Percentiles rank a stretch among this genome's conserved stretches.
Evolutionary conservation across 2,888 invertebrate genomes (phyloP).

Genomic region (Spilarctia lutea): DNA sequence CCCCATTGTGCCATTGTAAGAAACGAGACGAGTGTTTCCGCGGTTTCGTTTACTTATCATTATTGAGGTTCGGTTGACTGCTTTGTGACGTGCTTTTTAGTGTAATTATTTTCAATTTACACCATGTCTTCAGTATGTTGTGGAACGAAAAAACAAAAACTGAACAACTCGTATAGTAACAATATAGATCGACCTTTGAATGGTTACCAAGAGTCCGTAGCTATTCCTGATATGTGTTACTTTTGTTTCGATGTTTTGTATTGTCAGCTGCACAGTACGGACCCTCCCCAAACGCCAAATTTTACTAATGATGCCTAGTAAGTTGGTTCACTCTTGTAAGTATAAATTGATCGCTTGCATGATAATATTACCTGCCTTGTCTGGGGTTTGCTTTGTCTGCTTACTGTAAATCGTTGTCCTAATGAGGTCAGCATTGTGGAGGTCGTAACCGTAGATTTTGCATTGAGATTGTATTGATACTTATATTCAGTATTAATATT

Average conservation of each 20-base stretch:
- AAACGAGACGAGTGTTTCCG: conserved; percentile 58
- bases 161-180: conserved; percentile 89
- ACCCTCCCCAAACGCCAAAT: conserved; percentile 95
- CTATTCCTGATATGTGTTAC: conserved; percentile 98
- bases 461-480: background rate
- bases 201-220: conserved; percentile 88
- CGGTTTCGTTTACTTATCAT: conserved; percentile 66
- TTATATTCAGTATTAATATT: background rate
- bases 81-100: conserved; percentile 55
- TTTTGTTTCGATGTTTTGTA: conserved; percentile 99
- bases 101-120: conserved; percentile 56
- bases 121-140: conserved; percentile 96
- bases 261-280: conserved; percentile 96
- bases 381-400: conserved; percentile 56
- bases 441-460: background rate
- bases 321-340: conserved; percentile 78
- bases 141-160: conserved; percentile 96
- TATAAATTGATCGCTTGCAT: conserved; percentile 23
- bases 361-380: conserved; percentile 26
- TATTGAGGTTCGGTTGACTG: conserved; percentile 61
- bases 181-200: conserved; percentile 87
- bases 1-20: conserved; percentile 17
- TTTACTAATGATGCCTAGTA: conserved; percentile 98
- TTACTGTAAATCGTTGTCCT: conserved; percentile 60
- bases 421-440: conserved; percentile 58